A percentile compares a stretch with the other conserved stretches of the same genome.
phyloP scores from a whole-genome alignment of 1,140 invertebrate genomes.

The Alviniconcha marisindica region DNA sequence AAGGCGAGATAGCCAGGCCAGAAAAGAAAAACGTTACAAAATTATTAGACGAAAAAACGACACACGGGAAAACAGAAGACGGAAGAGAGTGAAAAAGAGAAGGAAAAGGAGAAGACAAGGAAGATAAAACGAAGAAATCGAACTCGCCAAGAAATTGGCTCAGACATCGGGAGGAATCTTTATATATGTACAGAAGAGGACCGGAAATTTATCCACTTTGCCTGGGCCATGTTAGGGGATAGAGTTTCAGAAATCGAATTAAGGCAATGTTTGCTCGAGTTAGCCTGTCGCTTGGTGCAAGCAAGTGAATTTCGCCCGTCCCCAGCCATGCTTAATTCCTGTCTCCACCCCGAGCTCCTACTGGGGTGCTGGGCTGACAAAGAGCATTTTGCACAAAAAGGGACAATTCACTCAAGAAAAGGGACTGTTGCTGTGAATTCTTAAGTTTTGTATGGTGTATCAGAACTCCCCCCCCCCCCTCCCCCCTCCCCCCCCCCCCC shows the following conservation, averaged over 20 bases:
- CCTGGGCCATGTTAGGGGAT: background rate
- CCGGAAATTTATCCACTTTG: constrained; percentile 11
- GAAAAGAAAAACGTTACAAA: no score
- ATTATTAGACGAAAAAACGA: no score
- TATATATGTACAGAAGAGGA: background rate
- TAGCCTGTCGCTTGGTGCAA: background rate
- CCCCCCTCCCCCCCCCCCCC: no score
- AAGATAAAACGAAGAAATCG: background rate
- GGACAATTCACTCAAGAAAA: no score
- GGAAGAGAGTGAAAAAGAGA: background rate
- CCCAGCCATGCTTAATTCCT: background rate
- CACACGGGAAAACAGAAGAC: background rate
- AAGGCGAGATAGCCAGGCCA: no score
- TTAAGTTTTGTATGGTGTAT: no score
- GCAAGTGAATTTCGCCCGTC: constrained; percentile 3
- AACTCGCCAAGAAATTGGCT: background rate
- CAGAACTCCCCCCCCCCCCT: no score
- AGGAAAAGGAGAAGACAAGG: background rate
- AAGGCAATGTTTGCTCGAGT: background rate
- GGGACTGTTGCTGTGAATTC: no score
- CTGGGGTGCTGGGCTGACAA: no score
- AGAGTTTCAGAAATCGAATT: constrained; percentile 1
- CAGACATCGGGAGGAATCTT: background rate
- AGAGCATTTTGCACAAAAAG: no score
- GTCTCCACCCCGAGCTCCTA: no score